These are phyloP conservation scores for Platyscelio sp. DNA, from an alignment of 2,888 invertebrate genomes.

Conservation along the genomic window DNA sequence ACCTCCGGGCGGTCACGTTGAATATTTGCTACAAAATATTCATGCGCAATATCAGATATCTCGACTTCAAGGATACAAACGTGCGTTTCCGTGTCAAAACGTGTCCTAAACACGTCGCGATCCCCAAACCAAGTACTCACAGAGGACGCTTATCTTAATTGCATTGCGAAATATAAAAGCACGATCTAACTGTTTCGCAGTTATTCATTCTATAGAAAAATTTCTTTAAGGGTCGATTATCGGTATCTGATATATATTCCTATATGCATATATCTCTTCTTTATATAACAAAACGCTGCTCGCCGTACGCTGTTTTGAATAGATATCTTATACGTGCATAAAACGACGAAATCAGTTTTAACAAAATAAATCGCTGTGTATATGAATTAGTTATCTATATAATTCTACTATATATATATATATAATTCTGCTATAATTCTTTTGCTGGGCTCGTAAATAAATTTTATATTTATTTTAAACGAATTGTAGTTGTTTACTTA, in stretches of 20 bases:
- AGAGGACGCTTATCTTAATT: constrained; percentile 80
- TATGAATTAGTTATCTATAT: no score
- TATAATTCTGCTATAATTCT: no score
- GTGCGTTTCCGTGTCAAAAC: constrained; percentile 57
- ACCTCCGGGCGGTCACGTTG: constrained; percentile 75
- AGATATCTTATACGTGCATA: not conserved
- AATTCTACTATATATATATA: no score
- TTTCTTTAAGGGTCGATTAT: constrained; percentile 29
- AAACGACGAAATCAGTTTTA: not conserved
- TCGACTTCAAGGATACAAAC: constrained; percentile 38
- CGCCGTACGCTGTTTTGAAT: not conserved
- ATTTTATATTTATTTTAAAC: no score
- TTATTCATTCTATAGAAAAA: constrained; percentile 44
- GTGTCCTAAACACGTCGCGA: constrained; percentile 62
- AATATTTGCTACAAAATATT: constrained; percentile 74
- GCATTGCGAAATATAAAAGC: constrained; percentile 75
- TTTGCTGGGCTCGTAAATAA: no score
- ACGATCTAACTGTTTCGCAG: constrained; percentile 66
- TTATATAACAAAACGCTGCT: not conserved
- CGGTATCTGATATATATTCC: not conserved
- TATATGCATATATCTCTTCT: not conserved
- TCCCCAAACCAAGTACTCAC: constrained; percentile 75
- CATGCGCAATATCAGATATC: constrained; percentile 58
- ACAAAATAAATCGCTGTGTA: no score
- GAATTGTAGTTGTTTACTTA: no score